These are phyloP conservation scores for Muscidifurax raptorellus DNA, from an alignment of 1,140 invertebrate species.

Conservation along the genomic window DNA sequence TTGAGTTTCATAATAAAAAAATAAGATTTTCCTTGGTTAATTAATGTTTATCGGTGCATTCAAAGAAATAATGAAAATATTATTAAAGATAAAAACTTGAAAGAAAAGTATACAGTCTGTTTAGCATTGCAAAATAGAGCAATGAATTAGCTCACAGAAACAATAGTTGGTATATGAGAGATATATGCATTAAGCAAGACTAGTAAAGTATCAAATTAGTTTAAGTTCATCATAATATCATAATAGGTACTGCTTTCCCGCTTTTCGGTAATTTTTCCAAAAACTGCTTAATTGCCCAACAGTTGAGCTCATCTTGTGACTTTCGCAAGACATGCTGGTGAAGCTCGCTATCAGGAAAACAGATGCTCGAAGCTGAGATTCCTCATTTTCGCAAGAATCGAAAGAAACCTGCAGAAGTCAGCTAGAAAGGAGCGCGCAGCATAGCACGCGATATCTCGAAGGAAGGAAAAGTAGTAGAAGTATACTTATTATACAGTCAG, in stretches of 20 bases:
- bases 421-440: background rate
- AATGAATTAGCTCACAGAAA: no score
- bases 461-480: background rate
- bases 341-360: background rate
- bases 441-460: background rate
- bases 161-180: no score
- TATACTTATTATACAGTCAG: background rate
- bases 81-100: slow-evolving; percentile 18
- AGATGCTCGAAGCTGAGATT: background rate
- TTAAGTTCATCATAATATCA: no score
- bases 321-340: background rate
- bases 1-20: no score
- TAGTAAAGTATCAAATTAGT: no score
- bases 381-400: background rate
- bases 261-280: background rate
- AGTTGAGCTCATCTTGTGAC: background rate
- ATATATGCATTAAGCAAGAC: no score
- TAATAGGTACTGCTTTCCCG: no score
- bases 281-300: background rate
- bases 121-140: no score
- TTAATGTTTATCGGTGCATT: no score
- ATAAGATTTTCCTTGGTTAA: no score
- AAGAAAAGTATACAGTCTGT: no score
- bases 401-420: background rate
- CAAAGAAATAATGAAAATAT: background rate